Base-by-base conservation (phyloP, 2,797 vertebrate species). In the Orestias chungarensis region DNA sequence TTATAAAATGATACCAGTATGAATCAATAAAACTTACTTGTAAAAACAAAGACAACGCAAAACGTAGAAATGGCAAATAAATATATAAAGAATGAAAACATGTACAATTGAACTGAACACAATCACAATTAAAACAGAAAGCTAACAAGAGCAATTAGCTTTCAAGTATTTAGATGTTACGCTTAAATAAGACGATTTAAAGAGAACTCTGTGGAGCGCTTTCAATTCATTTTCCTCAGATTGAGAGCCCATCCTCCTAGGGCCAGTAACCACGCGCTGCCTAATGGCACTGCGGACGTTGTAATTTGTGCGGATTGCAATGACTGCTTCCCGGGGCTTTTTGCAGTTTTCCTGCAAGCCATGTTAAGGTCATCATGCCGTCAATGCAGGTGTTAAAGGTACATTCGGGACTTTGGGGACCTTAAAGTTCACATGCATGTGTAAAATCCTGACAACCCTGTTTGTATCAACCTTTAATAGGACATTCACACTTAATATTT, bases 261-360 rank as follows among this genome's bases (percentile, higher is more conserved):
- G 73, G 46, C 76, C 77, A 43, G 57, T 54, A 68, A 67, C 77
- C 83, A 85, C 84, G 85, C 82, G 84, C 71, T 86, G 69, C 78
- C 66, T 81, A 79, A 82, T 84, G 71, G 71, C 50, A 33, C 42
- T 33, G 61, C 74, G 82, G 80, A 78, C 74, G 9, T 80, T 88
- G 55, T 86, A 87, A 91, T 89, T 85, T 89, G 86, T 86, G 84
- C 76, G 83, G 80, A 82, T 85, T 61, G 66, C 90, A 87, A 91
- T 85, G 81, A 85, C 82, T 78, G 59, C 73, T 80, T 86, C 85
- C 76, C 72, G n/a, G 20, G 83, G 86, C 80, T 86, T 79, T 86
- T 88, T 89, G 85, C 85, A 84, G 71, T 79, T 84, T 87, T 72
- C 23, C 82, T 78, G 77, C 50, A 81, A 86, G 72, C 79, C 70